These are phyloP conservation scores for Gasterosteus nipponicus DNA, from an alignment of 2,113 vertebrate genomes.

Conservation along the genomic window DNA sequence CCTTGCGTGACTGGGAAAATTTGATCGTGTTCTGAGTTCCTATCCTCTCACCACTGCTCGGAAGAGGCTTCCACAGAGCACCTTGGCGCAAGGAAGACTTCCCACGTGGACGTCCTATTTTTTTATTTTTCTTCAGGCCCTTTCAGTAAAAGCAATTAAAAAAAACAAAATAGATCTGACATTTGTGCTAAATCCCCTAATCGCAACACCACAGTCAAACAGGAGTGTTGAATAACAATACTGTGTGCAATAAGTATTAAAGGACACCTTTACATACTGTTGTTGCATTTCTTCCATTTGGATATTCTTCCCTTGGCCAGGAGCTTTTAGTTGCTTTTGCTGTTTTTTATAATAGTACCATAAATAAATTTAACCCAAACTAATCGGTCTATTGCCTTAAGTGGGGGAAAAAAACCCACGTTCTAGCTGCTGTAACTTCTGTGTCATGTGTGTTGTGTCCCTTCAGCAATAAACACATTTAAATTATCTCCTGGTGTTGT, in stretches of 20 bases:
- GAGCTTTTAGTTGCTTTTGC: conserved; percentile 6
- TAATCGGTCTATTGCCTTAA: conserved; percentile 16
- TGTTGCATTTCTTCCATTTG: background rate
- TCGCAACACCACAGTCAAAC: background rate
- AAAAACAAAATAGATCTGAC: background rate
- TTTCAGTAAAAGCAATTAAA: conserved; percentile 13
- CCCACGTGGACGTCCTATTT: conserved; percentile 31
- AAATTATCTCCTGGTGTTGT: conserved; percentile 43
- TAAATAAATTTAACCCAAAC: background rate
- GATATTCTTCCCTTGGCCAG: background rate
- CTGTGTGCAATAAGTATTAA: conserved; percentile 11
- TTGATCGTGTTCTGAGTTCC: conserved; percentile 45
- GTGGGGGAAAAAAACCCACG: background rate
- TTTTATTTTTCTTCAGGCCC: conserved; percentile 8
- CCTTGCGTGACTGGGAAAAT: conserved; percentile 42
- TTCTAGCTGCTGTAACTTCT: conserved; percentile 31
- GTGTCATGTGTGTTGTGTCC: conserved; percentile 51
- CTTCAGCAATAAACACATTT: conserved; percentile 61
- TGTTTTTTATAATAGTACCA: conserved; percentile 9
- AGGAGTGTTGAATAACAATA: too few relatives aligned
- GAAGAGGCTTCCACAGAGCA: conserved; percentile 50
- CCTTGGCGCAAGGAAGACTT: conserved; percentile 53
- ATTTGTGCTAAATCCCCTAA: conserved; percentile 14
- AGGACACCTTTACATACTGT: background rate
- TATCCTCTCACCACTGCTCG: conserved; percentile 36